Base-by-base conservation (phyloP, 2,888 invertebrate genomes). In the Apotomis turbidana region DNA sequence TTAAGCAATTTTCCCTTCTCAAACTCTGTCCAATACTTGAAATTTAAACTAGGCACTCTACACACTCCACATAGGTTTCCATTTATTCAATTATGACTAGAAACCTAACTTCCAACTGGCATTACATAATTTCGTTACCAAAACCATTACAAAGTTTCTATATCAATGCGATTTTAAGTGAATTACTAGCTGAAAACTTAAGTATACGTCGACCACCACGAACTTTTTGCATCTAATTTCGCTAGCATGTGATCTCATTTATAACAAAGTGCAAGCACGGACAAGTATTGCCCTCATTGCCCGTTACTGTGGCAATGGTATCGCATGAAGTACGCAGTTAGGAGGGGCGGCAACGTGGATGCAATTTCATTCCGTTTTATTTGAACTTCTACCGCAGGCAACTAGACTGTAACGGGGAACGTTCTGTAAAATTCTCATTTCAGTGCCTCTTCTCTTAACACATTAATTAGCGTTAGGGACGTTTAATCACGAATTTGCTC, bases 361-460 rank as follows among this genome's bases (percentile, higher is more conserved):
- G 84, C 86, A 81, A 83, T 85, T 84, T 83, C 81, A 85, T 87
- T 85, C 83, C 80, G 81, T 86, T 87, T 87, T 87, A 87, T 87
- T 87, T 83, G 83, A 83, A 84, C 80, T 82, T 79, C 79, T 78
- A 80, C 78, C 77, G 63, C 55, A 73, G 77, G 77, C 79, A 75
- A 78, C 77, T 78, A 81, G 83, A 82, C 81, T 80, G 81, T 81
- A 81, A 82, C 78, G 75, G 70, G 76, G 64, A 75, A 75, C 63
- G 69, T 69, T 74, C 59, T 67, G 70, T 60, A 71, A 70, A 74
- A 74, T 73, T 69, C 71, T 62, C 66, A 59, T 69, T 73, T 67
- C 62, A 54, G 38, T 61, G 49, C 66, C 60, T 55, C 67, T 27
- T 41, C 67, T 61, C 68, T 62, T 41, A 46, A 51, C 68, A 52